Conservation (phyloP, 23 tunicate species). For the Botrylloides violaceus region DNA sequence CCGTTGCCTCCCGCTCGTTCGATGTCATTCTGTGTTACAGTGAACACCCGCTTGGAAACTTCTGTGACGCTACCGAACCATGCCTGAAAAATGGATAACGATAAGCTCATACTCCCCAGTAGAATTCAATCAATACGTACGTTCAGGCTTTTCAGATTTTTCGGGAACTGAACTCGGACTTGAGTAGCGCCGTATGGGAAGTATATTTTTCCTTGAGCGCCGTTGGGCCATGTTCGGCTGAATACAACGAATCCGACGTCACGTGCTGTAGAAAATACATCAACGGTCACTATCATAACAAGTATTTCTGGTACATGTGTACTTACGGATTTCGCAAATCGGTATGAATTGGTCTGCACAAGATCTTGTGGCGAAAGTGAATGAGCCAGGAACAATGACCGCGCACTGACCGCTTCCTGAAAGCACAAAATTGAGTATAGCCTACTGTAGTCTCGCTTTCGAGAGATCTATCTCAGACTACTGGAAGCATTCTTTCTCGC, state of each 20-base stretch:
- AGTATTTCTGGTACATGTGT: background rate
- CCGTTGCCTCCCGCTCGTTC: constrained; percentile 55
- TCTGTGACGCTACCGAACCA: constrained; percentile 45
- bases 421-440: constrained; percentile 3
- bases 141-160: constrained; percentile 32
- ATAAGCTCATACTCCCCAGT: background rate
- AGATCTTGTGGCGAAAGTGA: constrained; percentile 4
- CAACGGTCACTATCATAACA: background rate
- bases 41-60: constrained; percentile 17
- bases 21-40: constrained; percentile 53
- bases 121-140: constrained; percentile 24
- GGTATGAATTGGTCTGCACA: constrained; percentile 23
- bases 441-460: too few species aligned
- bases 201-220: constrained; percentile 85
- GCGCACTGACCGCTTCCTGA: constrained; percentile 61
- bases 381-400: background rate
- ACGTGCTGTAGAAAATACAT: constrained; percentile 45
- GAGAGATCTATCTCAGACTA: too few species aligned
- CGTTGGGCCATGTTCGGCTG: constrained; percentile 88
- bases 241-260: constrained; percentile 36
- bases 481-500: too few species aligned
- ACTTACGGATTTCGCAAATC: constrained; percentile 76
- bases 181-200: constrained; percentile 48
- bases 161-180: constrained; percentile 63
- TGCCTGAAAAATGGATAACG: constrained; percentile 21